Evolutionary conservation across 1,140 invertebrate genomes (phyloP).

Genomic region (Dendrolimus punctatus): DNA sequence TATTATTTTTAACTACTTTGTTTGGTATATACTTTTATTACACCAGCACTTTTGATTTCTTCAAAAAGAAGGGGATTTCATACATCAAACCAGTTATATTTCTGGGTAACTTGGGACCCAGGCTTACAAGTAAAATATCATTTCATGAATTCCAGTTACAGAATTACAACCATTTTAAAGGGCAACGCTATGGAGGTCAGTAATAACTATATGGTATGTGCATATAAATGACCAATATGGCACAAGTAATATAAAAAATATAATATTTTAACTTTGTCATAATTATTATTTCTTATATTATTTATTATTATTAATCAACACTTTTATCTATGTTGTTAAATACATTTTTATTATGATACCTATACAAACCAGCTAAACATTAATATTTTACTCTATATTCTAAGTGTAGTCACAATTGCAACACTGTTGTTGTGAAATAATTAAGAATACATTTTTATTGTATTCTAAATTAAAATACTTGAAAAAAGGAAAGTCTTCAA

Average conservation of each 20-base stretch:
- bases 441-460: background rate
- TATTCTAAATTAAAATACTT: too few species aligned
- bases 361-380: background rate
- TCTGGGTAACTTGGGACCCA: slow-evolving; percentile 57
- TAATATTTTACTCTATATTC: background rate
- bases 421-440: background rate
- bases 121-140: slow-evolving; percentile 49
- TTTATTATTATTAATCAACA: too few species aligned
- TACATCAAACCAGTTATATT: slow-evolving; percentile 55
- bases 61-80: slow-evolving; percentile 51
- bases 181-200: slow-evolving; percentile 63
- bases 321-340: background rate
- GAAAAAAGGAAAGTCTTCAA: too few species aligned
- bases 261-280: background rate
- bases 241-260: slow-evolving; percentile 1
- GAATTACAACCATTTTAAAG: slow-evolving; percentile 62
- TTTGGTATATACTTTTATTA: slow-evolving; percentile 54
- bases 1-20: slow-evolving; percentile 39
- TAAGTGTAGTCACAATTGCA: background rate
- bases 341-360: background rate
- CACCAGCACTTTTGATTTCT: slow-evolving; percentile 53
- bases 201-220: slow-evolving; percentile 7
- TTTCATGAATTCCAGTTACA: slow-evolving; percentile 63
- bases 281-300: too few species aligned
- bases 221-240: too few species aligned